Evolutionary conservation across 2,888 invertebrate genomes (phyloP), one percentile per base, ranked within the genome.

Genomic region (Drosophila percnosoma): DNA sequence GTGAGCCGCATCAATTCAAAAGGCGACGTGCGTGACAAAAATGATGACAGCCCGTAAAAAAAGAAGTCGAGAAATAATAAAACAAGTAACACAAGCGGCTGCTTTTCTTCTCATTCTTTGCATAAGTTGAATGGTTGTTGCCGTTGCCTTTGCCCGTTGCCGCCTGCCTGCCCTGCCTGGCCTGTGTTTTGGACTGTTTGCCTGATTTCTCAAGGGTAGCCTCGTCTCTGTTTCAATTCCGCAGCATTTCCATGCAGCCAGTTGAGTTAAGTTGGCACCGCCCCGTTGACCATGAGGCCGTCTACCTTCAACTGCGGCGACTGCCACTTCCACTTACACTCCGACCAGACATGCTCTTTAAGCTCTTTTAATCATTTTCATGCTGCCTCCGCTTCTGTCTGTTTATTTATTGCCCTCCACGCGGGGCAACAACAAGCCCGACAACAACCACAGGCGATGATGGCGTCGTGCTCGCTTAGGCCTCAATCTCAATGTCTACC

Each of bases 311-410:
- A 68, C 58, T 33, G 24, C 52, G 61, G 60, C 63, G 51, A 62
- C 55, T 73, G 73, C 73, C 54, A 66, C 65, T 72, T 53, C 60
- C 55, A 75, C 67, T 73, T 69, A 71, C 68, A 75, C 64, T 65
- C 67, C 68, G 58, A 69, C 57, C 76, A 87, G 81, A 88, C 87
- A 81, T 87, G 88, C 79, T 87, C 84, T 83, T 88, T 79, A 75
- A 87, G 86, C 77, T 85, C 88, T 86, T 87, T 87, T 82, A 89
- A 87, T 89, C 88, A 87, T 87, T 88, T 87, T 89, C 79, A 86
- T 88, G 83, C 83, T 82, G 83, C 82, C 81, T 75, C 68, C 70
- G 79, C 79, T 71, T 78, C 75, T 80, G 73, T 72, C 64, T 83
- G 77, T 81, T 88, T 83, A 81, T 85, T 85, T 88, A 82, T 87